Conservation (phyloP, 2,797 vertebrate species). For the Helicolenus hilgendorfi region DNA sequence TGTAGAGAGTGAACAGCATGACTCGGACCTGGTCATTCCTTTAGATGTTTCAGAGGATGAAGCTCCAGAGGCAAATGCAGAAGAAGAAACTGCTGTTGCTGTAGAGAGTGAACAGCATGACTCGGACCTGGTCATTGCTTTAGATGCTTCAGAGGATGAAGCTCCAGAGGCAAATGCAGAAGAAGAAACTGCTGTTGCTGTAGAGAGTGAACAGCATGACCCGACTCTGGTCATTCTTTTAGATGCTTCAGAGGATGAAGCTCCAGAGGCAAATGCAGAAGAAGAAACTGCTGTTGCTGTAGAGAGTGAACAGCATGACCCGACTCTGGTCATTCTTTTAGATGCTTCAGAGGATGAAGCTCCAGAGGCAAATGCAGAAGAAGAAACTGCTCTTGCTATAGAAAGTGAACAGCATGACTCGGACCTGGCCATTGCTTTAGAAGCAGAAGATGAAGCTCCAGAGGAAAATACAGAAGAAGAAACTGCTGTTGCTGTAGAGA, state of each 20-base stretch:
- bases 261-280: neutral
- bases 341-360: neutral
- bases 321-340: neutral
- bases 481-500: too few species aligned
- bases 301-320: neutral
- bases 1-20: neutral
- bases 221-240: neutral
- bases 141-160: too few species aligned
- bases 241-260: neutral
- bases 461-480: neutral
- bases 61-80: neutral
- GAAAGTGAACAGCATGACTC: neutral
- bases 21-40: too few species aligned
- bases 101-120: too few species aligned
- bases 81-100: neutral
- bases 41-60: neutral
- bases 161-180: too few species aligned
- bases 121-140: rapidly evolving
- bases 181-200: neutral
- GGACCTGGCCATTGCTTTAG: too few species aligned
- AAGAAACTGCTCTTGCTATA: neutral
- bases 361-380: neutral
- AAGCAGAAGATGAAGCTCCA: neutral
- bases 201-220: neutral
- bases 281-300: conserved; percentile 1